phyloP scores from a whole-genome alignment of 2,113 vertebrate genomes.

The Capra hircus region DNA sequence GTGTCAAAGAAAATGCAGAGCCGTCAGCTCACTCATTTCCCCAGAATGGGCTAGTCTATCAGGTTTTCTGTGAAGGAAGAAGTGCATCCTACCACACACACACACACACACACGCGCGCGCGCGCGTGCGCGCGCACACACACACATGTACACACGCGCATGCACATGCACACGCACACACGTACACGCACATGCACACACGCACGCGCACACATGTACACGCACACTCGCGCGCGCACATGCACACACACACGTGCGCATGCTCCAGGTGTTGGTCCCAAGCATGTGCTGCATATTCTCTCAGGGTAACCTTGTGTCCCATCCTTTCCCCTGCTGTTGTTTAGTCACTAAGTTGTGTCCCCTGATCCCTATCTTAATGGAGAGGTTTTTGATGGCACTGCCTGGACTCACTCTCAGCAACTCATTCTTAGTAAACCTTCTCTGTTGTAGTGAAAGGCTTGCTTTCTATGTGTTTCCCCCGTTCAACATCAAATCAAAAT shows the following conservation, averaged over 20 bases:
- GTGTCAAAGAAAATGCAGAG: neutral
- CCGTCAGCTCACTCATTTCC: neutral
- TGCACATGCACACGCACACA: no score
- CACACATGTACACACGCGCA: no score
- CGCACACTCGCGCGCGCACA: accelerated
- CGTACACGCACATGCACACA: accelerated
- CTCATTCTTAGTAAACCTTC: neutral
- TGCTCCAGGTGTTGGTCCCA: neutral
- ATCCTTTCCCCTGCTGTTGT: neutral
- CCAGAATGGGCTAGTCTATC: neutral
- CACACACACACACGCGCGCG: accelerated
- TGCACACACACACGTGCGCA: accelerated
- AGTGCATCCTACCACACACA: no score
- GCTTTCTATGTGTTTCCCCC: neutral
- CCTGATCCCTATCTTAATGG: neutral
- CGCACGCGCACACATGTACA: no score
- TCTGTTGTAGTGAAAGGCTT: neutral
- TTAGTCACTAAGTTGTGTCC: neutral
- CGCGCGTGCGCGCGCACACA: accelerated
- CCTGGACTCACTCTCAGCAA: neutral
- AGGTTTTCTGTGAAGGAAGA: neutral
- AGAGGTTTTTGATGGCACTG: neutral
- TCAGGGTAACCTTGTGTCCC: neutral
- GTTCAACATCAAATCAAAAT: neutral
- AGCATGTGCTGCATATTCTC: neutral